Conservation (phyloP, 2,888 invertebrate species). For the Ommatoiulus sabulosus region DNA sequence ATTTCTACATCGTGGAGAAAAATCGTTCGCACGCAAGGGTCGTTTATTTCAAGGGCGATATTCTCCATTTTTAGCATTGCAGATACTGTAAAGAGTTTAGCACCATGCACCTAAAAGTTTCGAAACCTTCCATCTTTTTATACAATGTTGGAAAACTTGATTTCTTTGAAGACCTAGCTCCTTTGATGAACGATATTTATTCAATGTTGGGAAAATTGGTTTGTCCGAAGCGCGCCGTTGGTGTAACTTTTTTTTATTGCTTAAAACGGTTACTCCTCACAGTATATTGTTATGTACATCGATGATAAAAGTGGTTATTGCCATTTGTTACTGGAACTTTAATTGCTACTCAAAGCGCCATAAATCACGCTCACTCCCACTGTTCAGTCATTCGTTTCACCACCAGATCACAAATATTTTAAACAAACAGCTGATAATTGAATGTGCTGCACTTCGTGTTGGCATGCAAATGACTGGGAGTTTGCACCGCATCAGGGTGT, state of each 20-base stretch:
- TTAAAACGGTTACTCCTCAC: neutral
- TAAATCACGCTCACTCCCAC: neutral
- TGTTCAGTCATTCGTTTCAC: neutral
- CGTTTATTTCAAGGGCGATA: no score
- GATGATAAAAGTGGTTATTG: neutral
- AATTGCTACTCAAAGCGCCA: neutral
- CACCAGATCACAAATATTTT: neutral
- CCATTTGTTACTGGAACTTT: neutral
- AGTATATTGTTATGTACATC: neutral
- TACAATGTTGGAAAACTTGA: neutral
- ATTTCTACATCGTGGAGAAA: no score
- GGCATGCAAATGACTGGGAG: neutral
- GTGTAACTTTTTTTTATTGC: neutral
- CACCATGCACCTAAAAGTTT: neutral
- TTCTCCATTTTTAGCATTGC: no score
- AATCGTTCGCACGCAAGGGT: no score
- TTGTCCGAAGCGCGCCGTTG: neutral
- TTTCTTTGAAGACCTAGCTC: neutral
- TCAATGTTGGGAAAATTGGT: neutral
- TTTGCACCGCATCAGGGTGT: neutral
- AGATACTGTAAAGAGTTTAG: no score
- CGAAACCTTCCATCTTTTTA: neutral
- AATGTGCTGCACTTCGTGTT: neutral
- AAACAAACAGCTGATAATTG: neutral
- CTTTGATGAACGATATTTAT: neutral